Conservation (phyloP, 2,888 invertebrate species). For the Mimas tiliae region DNA sequence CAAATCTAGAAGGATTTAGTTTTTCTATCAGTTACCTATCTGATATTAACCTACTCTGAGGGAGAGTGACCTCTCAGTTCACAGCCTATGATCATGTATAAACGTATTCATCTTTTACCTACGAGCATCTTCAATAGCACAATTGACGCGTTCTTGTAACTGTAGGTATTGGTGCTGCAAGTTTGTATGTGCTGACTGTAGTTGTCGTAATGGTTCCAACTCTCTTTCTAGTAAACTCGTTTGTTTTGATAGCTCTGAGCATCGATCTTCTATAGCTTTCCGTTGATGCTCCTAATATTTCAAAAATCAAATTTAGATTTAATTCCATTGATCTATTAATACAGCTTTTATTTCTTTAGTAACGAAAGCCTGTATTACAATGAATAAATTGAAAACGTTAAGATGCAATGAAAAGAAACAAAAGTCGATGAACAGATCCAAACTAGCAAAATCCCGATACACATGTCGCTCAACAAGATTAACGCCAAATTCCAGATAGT, state of each 20-base stretch:
- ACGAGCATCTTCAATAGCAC: slow-evolving; percentile 61
- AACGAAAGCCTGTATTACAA: not conserved
- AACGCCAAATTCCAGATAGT: too few relatives aligned
- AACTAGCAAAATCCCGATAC: too few relatives aligned
- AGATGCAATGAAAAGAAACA: not conserved
- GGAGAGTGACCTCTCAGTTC: too few relatives aligned
- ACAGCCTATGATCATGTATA: not conserved
- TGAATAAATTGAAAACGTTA: not conserved
- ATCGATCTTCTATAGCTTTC: slow-evolving; percentile 64
- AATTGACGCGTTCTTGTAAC: slow-evolving; percentile 60
- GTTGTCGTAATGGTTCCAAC: slow-evolving; percentile 60
- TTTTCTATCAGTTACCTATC: too few relatives aligned
- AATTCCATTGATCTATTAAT: not conserved
- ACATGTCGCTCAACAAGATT: too few relatives aligned
- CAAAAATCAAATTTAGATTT: not conserved
- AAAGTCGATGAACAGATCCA: too few relatives aligned
- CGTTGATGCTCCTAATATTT: slow-evolving; percentile 66
- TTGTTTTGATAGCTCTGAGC: slow-evolving; percentile 57
- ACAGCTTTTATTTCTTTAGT: not conserved
- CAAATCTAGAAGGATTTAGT: too few relatives aligned
- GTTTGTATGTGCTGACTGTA: slow-evolving; percentile 54
- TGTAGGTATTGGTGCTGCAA: slow-evolving; percentile 67
- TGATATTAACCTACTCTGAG: too few relatives aligned
- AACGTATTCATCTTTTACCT: slow-evolving; percentile 45
- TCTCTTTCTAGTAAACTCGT: slow-evolving; percentile 59